A percentile compares a stretch with the other conserved stretches of the same genome.
Evolutionary conservation across 2,797 vertebrate genomes (phyloP).

Genomic region (Tragelaphus eurycerus): DNA sequence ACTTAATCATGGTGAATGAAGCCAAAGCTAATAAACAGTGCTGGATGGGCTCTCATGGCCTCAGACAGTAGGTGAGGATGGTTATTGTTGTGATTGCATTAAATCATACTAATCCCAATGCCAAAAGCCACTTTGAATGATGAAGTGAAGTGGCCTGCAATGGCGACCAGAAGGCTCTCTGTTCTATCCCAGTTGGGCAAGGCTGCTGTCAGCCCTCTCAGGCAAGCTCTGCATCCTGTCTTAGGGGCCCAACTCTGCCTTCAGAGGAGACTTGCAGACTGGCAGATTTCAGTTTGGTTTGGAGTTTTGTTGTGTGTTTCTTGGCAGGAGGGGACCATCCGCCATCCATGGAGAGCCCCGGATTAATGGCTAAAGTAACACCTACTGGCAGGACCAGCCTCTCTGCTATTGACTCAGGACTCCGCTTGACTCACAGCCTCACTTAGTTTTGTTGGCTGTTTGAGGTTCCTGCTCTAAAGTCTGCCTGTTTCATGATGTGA

Average conservation of each 20-base stretch:
- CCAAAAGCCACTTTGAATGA: slow-evolving; percentile 74
- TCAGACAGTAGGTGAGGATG: slow-evolving; percentile 73
- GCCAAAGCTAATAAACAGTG: slow-evolving; percentile 83
- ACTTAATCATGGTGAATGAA: slow-evolving; percentile 65
- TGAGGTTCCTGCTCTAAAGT: neutral
- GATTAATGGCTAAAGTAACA: slow-evolving; percentile 82
- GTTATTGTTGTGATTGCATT: slow-evolving; percentile 80
- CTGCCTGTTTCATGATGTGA: neutral
- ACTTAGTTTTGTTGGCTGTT: neutral
- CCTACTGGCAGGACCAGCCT: slow-evolving; percentile 74
- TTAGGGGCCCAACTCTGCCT: slow-evolving; percentile 63
- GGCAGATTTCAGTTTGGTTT: slow-evolving; percentile 84
- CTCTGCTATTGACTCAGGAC: slow-evolving; percentile 58
- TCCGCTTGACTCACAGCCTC: slow-evolving; percentile 72
- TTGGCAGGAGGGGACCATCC: slow-evolving; percentile 77
- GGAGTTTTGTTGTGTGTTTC: slow-evolving; percentile 82
- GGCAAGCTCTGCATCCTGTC: slow-evolving; percentile 76
- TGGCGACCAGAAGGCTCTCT: slow-evolving; percentile 70
- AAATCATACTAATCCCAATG: slow-evolving; percentile 78
- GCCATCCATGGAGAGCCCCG: slow-evolving; percentile 69
- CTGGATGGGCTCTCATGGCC: slow-evolving; percentile 74
- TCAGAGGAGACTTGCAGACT: slow-evolving; percentile 79
- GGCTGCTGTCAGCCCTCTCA: slow-evolving; percentile 61
- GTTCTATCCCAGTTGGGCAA: slow-evolving; percentile 63
- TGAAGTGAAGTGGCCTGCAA: slow-evolving; percentile 58